Evolutionary conservation across 2,888 invertebrate genomes (phyloP).

Genomic region (Acanthosepion esculentum): DNA sequence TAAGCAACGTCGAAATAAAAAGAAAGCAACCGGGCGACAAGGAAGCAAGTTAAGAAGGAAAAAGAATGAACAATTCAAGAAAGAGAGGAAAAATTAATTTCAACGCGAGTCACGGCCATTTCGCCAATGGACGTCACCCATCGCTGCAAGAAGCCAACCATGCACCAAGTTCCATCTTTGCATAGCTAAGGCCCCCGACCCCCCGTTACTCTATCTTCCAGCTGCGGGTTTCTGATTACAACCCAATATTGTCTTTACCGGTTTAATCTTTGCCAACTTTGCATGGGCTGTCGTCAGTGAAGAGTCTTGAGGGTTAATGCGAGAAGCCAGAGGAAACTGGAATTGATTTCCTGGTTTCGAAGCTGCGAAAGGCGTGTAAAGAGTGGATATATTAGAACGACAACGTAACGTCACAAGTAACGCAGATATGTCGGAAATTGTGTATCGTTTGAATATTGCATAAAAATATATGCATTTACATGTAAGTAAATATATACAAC

Average conservation of each 20-base stretch:
- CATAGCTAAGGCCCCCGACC: background rate
- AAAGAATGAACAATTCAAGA: no score
- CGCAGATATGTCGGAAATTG: background rate
- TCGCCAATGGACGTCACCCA: background rate
- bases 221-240: background rate
- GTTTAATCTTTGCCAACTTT: background rate
- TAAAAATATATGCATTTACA: background rate
- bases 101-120: background rate
- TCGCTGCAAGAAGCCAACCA: background rate
- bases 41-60: no score
- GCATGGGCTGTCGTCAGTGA: background rate
- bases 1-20: no score
- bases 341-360: background rate
- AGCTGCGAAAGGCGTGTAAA: background rate
- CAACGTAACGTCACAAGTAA: background rate
- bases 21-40: no score
- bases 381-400: background rate
- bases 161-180: background rate
- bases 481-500: background rate
- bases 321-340: background rate
- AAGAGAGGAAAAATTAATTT: no score
- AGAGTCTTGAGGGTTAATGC: background rate
- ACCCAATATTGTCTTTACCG: constrained; percentile 21
- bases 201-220: no score
- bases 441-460: background rate